Evolutionary conservation across 2,888 invertebrate genomes (phyloP), one percentile per base, ranked within the genome.

Genomic region (Microdon myrmicae): DNA sequence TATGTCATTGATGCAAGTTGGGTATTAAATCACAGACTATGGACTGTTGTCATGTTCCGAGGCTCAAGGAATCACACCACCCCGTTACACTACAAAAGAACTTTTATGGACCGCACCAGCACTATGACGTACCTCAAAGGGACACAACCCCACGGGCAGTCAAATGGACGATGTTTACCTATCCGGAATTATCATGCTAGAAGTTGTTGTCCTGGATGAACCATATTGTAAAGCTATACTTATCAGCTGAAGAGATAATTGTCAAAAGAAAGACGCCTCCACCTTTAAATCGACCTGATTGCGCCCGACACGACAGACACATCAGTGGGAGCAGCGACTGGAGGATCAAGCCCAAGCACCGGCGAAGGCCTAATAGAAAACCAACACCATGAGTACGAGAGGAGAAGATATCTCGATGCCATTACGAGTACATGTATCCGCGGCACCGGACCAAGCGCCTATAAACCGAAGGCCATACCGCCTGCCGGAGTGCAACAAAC

Each of bases 1-100:
- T 96, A 96, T 81, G 91, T 94, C 31, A 94, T 97, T 58, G 96
- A 97, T 81, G 91, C 94, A 49, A 87, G 96, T 69, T 97, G 96
- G 96, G 94, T 96, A 55, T 85, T 97, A 55, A 82, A 84, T 97
- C 68, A 91, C 96, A 13, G 96, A 96, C 81, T 96, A 93, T 78
- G 94, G 94, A 3, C 81, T 94, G 67, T 87, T 89, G 1, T 83
- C 86, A 1, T 88, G 93, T 73, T 85, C 86, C 74, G 89, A 88
- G 71, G 85, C 89, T 1, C 93, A 92, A 79, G 87, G 87, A 47
- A 80, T 90, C 34, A 81, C 85, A 5, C 83, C 83, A 2, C 82
- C 86, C 2, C 77, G 81, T 5, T 87, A 88, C 74, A 83, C 83
- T 31, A 85, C 90, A 7, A 85, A 89, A 81, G 94, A 94, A 69